phyloP scores from a whole-genome alignment of 2,888 invertebrate genomes.

The Caenorhabditis parvicauda region DNA sequence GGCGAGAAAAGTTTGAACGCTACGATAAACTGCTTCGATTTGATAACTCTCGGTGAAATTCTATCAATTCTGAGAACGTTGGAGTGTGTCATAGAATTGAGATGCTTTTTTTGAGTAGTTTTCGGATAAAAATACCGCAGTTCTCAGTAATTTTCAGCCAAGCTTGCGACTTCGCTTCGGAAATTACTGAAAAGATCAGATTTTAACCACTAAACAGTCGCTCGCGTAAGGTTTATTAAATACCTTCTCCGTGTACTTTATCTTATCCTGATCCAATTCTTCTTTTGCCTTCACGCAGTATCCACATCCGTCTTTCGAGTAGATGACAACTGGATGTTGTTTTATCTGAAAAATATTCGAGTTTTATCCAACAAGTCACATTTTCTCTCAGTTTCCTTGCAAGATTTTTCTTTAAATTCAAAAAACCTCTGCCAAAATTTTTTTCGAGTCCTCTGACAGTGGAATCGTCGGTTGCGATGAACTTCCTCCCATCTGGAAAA shows the following conservation, averaged over 20 bases:
- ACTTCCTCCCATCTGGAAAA: slow-evolving; percentile 26
- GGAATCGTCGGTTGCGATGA: slow-evolving; percentile 15
- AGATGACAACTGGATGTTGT: slow-evolving; percentile 48
- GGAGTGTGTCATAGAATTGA: too few relatives aligned
- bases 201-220: too few relatives aligned
- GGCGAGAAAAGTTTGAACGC: too few relatives aligned
- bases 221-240: too few relatives aligned
- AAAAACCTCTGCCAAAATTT: slow-evolving; percentile 25
- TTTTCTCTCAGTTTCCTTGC: neutral
- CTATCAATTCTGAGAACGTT: too few relatives aligned
- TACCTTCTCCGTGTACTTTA: slow-evolving; percentile 46
- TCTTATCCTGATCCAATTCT: slow-evolving; percentile 44
- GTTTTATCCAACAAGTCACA: neutral
- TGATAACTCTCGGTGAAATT: too few relatives aligned
- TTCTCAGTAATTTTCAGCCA: too few relatives aligned
- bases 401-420: neutral
- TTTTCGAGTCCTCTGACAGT: slow-evolving; percentile 22
- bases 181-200: too few relatives aligned
- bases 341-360: slow-evolving; percentile 16
- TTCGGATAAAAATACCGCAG: too few relatives aligned
- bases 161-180: too few relatives aligned
- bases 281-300: slow-evolving; percentile 57
- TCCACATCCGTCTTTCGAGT: slow-evolving; percentile 53
- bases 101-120: too few relatives aligned
- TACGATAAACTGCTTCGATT: too few relatives aligned